A percentile compares a stretch with the other conserved stretches of the same genome.
Evolutionary conservation across 2,888 invertebrate genomes (phyloP).

Genomic region (Scaptomyza reducta): DNA sequence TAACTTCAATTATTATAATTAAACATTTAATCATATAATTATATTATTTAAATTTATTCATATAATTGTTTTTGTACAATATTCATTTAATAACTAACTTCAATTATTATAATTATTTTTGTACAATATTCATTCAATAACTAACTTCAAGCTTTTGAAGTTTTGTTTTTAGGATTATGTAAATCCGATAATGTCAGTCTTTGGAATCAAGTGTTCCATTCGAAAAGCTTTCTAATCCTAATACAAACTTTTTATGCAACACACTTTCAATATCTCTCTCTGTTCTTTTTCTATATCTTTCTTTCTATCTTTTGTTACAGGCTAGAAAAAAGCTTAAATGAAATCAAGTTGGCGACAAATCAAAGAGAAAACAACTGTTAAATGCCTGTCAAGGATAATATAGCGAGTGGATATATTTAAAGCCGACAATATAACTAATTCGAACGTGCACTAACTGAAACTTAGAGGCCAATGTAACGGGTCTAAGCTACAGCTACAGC

Average conservation of each 20-base stretch:
- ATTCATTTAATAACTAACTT: too few relatives aligned
- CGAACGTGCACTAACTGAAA: slow-evolving; percentile 61
- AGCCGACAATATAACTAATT: slow-evolving; percentile 11
- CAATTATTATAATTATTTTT: too few relatives aligned
- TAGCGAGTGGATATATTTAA: slow-evolving; percentile 38
- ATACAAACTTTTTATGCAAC: too few relatives aligned
- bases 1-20: too few relatives aligned
- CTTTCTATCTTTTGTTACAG: slow-evolving; percentile 40
- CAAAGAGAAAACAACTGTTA: slow-evolving; percentile 70
- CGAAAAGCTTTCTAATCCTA: slow-evolving; percentile 30
- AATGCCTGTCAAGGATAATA: slow-evolving; percentile 56
- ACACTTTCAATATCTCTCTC: slow-evolving; percentile 2
- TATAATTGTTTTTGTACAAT: too few relatives aligned
- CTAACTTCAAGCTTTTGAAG: too few relatives aligned
- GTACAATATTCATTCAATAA: too few relatives aligned
- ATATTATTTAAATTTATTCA: too few relatives aligned
- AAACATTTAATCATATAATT: too few relatives aligned
- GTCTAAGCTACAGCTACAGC: background rate
- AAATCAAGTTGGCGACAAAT: slow-evolving; percentile 42
- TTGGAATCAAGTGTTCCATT: slow-evolving; percentile 21
- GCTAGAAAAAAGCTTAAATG: slow-evolving; percentile 11
- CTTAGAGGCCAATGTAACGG: slow-evolving; percentile 42
- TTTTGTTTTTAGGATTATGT: too few relatives aligned
- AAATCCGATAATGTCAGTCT: slow-evolving; percentile 1
- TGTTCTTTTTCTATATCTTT: background rate